Percentiles rank a stretch among this genome's conserved stretches.
phyloP scores from a whole-genome alignment of 1,140 invertebrate species.

The Panulirus ornatus region DNA sequence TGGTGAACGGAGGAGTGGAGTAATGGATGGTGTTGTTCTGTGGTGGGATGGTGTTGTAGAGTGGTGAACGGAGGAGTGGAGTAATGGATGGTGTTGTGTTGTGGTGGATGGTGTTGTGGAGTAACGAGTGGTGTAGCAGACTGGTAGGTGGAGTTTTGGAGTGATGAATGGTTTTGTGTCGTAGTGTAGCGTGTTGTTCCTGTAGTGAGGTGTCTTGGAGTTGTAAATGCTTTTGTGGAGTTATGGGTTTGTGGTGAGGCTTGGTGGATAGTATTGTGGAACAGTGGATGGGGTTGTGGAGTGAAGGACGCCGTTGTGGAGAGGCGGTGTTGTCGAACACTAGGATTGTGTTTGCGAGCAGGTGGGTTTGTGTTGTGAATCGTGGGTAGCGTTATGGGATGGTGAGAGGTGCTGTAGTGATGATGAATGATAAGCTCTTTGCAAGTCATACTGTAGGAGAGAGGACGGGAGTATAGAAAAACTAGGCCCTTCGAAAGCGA shows the following conservation, averaged over 20 bases:
- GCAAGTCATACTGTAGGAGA: not conserved
- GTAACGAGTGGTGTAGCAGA: not conserved
- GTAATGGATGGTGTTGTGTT: not conserved
- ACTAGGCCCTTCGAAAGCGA: no score
- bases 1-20: no score
- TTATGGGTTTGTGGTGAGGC: not conserved
- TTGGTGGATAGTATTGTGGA: not conserved
- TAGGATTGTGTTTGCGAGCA: not conserved
- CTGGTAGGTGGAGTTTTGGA: not conserved
- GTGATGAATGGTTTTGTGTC: not conserved
- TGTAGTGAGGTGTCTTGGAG: not conserved
- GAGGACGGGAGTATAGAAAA: no score
- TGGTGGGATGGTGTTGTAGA: not conserved
- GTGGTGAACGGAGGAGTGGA: not conserved
- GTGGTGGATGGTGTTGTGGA: not conserved
- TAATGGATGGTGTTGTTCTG: not conserved
- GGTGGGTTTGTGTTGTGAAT: not conserved
- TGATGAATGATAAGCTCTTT: not conserved
- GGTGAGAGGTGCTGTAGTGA: not conserved
- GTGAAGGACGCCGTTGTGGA: not conserved
- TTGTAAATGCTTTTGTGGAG: not conserved
- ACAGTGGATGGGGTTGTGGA: not conserved
- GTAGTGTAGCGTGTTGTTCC: not conserved
- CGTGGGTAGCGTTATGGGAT: not conserved
- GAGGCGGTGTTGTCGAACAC: constrained; percentile 3